Conservation (phyloP, 2,797 vertebrate species). For the Malacoraja senta region DNA sequence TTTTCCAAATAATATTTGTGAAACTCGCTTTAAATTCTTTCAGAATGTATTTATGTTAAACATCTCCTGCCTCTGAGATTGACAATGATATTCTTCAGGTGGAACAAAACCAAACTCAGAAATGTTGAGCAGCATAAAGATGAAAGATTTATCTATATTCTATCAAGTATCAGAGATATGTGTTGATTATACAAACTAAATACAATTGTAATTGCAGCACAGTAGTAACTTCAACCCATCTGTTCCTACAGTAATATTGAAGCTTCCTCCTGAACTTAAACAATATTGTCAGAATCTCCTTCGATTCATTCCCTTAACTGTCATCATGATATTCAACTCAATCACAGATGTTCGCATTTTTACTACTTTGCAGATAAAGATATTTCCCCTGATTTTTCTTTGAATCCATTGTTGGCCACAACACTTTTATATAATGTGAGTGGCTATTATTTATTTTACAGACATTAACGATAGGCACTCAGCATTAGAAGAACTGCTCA, state of each 20-base stretch:
- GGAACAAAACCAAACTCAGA: background rate
- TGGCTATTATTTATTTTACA: background rate
- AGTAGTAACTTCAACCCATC: background rate
- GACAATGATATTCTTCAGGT: background rate
- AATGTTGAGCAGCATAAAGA: background rate
- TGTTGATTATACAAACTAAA: background rate
- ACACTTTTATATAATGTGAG: background rate
- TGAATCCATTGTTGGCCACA: background rate
- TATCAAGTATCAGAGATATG: background rate
- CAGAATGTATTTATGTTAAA: too few relatives aligned
- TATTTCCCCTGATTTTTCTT: background rate
- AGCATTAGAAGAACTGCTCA: background rate
- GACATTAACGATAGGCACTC: background rate
- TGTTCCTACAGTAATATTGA: background rate
- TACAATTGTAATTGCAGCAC: background rate
- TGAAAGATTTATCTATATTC: background rate
- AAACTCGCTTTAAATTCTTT: background rate
- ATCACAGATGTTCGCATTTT: background rate
- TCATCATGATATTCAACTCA: background rate
- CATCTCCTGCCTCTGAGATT: background rate
- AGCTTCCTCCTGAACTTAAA: background rate
- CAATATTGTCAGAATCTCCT: too few relatives aligned
- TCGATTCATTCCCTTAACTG: background rate
- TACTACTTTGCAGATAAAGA: background rate
- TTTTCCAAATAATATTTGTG: constrained; percentile 10